Base-by-base conservation (phyloP, 1,140 invertebrate genomes). In the Sarcophaga peregrina region DNA sequence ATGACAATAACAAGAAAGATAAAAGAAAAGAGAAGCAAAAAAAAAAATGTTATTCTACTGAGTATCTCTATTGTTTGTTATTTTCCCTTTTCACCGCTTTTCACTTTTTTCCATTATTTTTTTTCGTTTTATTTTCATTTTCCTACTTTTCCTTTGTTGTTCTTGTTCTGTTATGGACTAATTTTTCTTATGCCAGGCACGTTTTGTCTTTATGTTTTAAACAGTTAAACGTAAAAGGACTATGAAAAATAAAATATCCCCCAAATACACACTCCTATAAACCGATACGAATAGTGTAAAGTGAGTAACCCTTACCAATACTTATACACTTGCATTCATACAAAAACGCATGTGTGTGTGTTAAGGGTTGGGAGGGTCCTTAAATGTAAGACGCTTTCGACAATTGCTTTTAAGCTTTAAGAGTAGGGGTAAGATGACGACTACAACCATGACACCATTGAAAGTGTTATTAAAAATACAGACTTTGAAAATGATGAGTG, bases 151-250 rank as follows among this genome's bases (percentile, higher is more conserved):
- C 48, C 7, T 78, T 9, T 50, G 5, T 17, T 76, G 25, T 37
- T 37, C 25, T 37, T 37, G 25, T 37, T 50, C 50, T 78, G 74
- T 47, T 52, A 48, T 4, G 17, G 20, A 50, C 47, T 25, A 50
- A 78, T 20, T 78, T 78, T 52, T 50, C 75, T 78, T 78, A 78
- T 78, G 75, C 75, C 47, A 52, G 47, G 48, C 75, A 78, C 75
- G 75, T 78, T 78, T 50, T n/a, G 75, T 78, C 75, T 78, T 78
- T 78, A 78, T 78, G 75, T 50, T 50, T 78, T 78, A 20, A 78
- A 78, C 75, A 78, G 75, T 78, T 78, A 78, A 50, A 50, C 62
- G 75, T 78, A 50, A 20, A 78, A 78, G 75, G 75, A 78, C 75
- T 52, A 78, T 52, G 50, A 50, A 8, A 78, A 68, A n/a, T 6